A percentile compares a stretch with the other conserved stretches of the same genome.
phyloP scores from a whole-genome alignment of 1,140 invertebrate species.

The Amphibalanus amphitrite region DNA sequence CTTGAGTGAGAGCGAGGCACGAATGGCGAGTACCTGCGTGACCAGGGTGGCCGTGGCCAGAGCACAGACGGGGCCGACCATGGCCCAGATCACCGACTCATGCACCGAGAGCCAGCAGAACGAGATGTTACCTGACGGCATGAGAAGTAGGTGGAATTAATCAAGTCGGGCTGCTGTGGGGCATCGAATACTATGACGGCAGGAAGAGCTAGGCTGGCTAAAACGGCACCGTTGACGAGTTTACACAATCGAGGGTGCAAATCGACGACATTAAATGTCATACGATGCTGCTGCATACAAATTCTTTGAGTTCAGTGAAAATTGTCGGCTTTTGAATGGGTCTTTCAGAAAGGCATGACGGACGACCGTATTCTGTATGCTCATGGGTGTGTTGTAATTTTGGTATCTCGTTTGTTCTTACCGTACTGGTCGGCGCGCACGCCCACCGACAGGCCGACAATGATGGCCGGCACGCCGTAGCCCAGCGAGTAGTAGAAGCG shows the following conservation, averaged over 20 bases:
- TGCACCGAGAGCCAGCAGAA: slow-evolving; percentile 82
- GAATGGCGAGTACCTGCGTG: slow-evolving; percentile 63
- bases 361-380: no score
- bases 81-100: slow-evolving; percentile 75
- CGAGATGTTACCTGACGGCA: neutral
- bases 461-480: slow-evolving; percentile 81
- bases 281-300: no score
- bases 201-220: no score
- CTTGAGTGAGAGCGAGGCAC: slow-evolving; percentile 76
- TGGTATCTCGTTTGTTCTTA: slow-evolving; percentile 29
- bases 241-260: no score
- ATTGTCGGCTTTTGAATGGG: no score
- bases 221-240: no score
- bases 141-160: neutral
- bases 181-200: no score
- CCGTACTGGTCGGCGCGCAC: slow-evolving; percentile 90
- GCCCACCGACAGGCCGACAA: slow-evolving; percentile 75
- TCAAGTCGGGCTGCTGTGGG: no score
- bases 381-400: no score
- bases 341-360: no score
- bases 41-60: slow-evolving; percentile 57
- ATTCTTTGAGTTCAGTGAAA: no score
- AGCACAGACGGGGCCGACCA: slow-evolving; percentile 64
- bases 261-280: no score
- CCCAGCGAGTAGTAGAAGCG: slow-evolving; percentile 86